A percentile compares a stretch with the other conserved stretches of the same genome.
phyloP scores from a whole-genome alignment of 2,888 invertebrate genomes.

The Coelopa pilipes region DNA sequence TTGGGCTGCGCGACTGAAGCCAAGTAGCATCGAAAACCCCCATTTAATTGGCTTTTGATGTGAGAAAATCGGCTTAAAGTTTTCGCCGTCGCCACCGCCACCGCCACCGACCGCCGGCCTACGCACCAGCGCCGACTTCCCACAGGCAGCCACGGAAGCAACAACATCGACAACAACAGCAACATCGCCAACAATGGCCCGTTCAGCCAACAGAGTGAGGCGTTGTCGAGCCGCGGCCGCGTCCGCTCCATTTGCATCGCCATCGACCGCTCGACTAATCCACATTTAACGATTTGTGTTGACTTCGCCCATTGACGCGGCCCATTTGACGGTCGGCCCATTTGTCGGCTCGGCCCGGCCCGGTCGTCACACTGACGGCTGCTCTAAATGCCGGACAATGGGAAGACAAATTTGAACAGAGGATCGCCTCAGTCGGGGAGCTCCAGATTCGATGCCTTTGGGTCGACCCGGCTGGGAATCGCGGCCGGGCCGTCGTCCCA shows the following conservation, averaged over 20 bases:
- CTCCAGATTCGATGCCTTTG: not conserved
- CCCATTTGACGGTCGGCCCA: constrained; percentile 5
- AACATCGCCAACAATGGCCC: not conserved
- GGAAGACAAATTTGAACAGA: not conserved
- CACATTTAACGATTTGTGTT: constrained; percentile 39
- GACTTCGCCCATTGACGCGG: constrained; percentile 30
- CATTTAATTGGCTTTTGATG: constrained; percentile 14
- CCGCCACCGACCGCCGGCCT: not conserved
- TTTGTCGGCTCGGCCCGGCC: not conserved
- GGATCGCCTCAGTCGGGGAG: not conserved
- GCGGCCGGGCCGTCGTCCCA: constrained; percentile 8
- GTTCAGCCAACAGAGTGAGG: no score
- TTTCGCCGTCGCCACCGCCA: not conserved
- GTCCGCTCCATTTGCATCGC: not conserved
- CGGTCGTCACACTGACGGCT: not conserved
- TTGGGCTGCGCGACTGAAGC: no score
- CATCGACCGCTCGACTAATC: constrained; percentile 39
- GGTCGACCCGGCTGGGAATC: constrained; percentile 13
- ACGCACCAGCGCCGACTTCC: not conserved
- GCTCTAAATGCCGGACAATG: constrained; percentile 25
- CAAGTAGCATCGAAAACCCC: not conserved
- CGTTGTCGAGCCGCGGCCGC: not conserved
- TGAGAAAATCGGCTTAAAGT: constrained; percentile 25
- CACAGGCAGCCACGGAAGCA: no score
- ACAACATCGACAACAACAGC: no score